Evolutionary conservation across 2,113 vertebrate species (phyloP).

Genomic region (Notechis scutatus): DNA sequence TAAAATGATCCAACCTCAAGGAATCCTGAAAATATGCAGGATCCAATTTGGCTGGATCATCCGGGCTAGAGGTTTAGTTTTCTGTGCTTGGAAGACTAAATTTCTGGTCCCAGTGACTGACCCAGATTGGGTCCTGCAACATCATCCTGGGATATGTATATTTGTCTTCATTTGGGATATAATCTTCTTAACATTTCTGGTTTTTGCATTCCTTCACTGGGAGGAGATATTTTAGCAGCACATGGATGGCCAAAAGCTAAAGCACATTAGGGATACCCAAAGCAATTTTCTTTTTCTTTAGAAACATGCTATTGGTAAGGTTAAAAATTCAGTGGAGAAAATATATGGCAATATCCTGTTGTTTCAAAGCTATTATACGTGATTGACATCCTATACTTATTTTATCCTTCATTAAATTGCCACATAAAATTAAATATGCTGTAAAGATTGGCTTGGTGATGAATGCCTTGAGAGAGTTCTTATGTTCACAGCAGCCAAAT

Average conservation of each 20-base stretch:
- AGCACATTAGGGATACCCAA: conserved; percentile 11
- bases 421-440: conserved; percentile 49
- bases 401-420: conserved; percentile 56
- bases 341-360: conserved; percentile 29
- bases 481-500: conserved; percentile 36
- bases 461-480: conserved; percentile 69
- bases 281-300: background rate
- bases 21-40: background rate
- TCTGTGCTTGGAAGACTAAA: background rate
- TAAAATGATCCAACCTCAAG: background rate
- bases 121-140: background rate
- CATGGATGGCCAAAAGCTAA: background rate
- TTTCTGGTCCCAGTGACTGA: too few species aligned
- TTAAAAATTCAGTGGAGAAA: conserved; percentile 23
- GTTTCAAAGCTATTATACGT: conserved; percentile 61
- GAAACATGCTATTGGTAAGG: conserved; percentile 15
- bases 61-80: background rate
- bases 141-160: background rate
- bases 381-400: conserved; percentile 60
- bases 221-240: background rate
- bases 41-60: background rate
- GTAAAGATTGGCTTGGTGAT: conserved; percentile 61
- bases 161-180: background rate
- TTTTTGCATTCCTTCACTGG: background rate
- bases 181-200: background rate